A percentile compares a stretch with the other conserved stretches of the same genome.
Evolutionary conservation across 2,797 vertebrate species (phyloP).

Genomic region (Takifugu rubripes): DNA sequence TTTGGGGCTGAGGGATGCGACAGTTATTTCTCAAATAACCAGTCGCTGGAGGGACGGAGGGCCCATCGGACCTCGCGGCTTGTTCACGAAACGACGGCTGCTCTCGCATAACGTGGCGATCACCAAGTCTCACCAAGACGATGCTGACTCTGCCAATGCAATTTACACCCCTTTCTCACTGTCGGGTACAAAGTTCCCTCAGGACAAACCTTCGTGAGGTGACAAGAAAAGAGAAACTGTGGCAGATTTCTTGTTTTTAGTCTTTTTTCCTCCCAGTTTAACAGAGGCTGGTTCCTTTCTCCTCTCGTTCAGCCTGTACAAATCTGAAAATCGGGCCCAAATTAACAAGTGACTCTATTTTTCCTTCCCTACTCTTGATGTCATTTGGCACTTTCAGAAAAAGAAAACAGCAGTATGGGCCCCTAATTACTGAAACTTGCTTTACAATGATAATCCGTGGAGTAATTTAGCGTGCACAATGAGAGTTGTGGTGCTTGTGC

Average conservation of each 20-base stretch:
- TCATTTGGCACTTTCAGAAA: conserved; percentile 58
- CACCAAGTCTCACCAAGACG: conserved; percentile 26
- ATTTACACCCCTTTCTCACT: conserved; percentile 69
- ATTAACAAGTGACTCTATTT: conserved; percentile 71
- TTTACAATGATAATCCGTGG: conserved; percentile 99
- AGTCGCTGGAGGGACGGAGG: conserved; percentile 47
- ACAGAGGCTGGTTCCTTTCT: conserved; percentile 32
- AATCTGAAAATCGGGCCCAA: conserved; percentile 45
- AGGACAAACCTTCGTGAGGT: conserved; percentile 45
- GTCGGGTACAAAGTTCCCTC: conserved; percentile 54
- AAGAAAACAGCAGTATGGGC: conserved; percentile 89
- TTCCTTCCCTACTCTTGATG: conserved; percentile 52
- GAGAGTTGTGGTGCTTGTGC: conserved; percentile 84
- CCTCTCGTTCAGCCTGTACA: conserved; percentile 25
- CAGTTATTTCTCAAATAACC: conserved; percentile 67
- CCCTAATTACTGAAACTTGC: conserved; percentile 98
- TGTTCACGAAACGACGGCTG: conserved; percentile 28
- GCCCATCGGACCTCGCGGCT: conserved; percentile 43
- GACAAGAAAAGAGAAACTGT: conserved; percentile 14
- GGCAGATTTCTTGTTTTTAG: conserved; percentile 36
- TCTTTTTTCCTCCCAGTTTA: background rate
- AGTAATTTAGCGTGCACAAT: conserved; percentile 99
- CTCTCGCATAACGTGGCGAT: conserved; percentile 27
- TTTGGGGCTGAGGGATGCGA: conserved; percentile 64
- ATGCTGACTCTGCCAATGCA: conserved; percentile 48